A percentile compares a stretch with the other conserved stretches of the same genome.
Conservation (phyloP, 2,888 invertebrate genomes). For the Drosophila planitibia region DNA sequence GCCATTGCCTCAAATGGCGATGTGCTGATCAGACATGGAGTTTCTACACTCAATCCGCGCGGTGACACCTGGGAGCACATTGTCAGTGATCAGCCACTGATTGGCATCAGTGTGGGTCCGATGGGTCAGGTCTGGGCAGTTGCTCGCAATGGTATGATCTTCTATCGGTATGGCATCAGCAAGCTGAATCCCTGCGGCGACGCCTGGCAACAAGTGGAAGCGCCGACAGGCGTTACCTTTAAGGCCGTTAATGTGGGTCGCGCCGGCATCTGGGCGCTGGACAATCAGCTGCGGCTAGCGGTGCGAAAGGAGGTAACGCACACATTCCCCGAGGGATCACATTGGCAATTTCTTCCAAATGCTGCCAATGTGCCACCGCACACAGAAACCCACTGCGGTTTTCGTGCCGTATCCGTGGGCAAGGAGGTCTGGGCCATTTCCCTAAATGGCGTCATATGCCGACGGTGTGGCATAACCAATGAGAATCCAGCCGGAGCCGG, state of each 20-base stretch:
- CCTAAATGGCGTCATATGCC: constrained; percentile 89
- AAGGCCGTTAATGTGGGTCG: constrained; percentile 91
- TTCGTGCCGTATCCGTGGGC: constrained; percentile 90
- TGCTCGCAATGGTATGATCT: constrained; percentile 93
- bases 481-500: constrained; percentile 91
- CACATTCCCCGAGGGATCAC: constrained; percentile 92
- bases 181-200: constrained; percentile 88
- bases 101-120: constrained; percentile 90
- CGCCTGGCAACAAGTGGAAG: constrained; percentile 93
- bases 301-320: constrained; percentile 92
- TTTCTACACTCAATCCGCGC: constrained; percentile 90
- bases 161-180: constrained; percentile 91
- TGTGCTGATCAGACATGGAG: constrained; percentile 92
- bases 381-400: constrained; percentile 86
- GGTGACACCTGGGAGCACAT: constrained; percentile 87
- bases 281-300: constrained; percentile 90
- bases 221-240: constrained; percentile 88
- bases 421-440: constrained; percentile 92
- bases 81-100: constrained; percentile 91
- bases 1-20: constrained; percentile 95
- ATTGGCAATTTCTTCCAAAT: constrained; percentile 91
- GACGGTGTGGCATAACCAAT: constrained; percentile 90
- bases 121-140: constrained; percentile 92
- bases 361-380: constrained; percentile 88
- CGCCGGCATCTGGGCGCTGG: constrained; percentile 92